phyloP scores from a whole-genome alignment of 2,113 vertebrate genomes.

The Malurus alboscapulatus region DNA sequence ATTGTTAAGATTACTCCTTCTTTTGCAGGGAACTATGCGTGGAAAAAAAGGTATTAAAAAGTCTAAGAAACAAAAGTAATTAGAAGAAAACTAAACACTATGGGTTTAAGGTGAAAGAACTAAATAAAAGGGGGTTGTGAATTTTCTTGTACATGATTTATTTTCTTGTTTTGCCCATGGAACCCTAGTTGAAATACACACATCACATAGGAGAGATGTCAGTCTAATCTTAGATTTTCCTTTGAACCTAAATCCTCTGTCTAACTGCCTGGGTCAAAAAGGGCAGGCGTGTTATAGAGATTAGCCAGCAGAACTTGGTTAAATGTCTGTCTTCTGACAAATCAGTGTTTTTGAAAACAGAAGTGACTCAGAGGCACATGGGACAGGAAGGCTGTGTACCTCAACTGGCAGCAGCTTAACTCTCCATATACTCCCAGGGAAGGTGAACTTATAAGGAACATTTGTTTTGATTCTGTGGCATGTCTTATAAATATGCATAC shows the following conservation, averaged over 20 bases:
- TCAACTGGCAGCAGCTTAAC: neutral
- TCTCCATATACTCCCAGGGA: neutral
- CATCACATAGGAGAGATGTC: neutral
- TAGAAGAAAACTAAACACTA: neutral
- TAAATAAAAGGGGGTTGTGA: neutral
- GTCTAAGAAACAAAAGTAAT: neutral
- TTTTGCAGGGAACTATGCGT: neutral
- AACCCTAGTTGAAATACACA: neutral
- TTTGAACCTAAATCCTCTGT: slow-evolving; percentile 13
- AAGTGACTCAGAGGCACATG: neutral
- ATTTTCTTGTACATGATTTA: neutral
- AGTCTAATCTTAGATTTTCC: neutral
- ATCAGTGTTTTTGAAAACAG: neutral
- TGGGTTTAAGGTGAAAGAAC: neutral
- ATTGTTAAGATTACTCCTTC: neutral
- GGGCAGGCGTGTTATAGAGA: neutral
- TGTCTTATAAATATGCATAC: neutral
- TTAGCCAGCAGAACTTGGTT: neutral
- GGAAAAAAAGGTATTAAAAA: neutral
- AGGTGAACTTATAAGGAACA: neutral
- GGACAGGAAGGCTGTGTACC: neutral
- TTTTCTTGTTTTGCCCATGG: neutral
- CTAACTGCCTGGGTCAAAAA: neutral
- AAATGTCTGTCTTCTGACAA: slow-evolving; percentile 10
- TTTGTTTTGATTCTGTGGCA: neutral